Conservation (phyloP, 2,797 vertebrate genomes). For the Varecia variegata region DNA sequence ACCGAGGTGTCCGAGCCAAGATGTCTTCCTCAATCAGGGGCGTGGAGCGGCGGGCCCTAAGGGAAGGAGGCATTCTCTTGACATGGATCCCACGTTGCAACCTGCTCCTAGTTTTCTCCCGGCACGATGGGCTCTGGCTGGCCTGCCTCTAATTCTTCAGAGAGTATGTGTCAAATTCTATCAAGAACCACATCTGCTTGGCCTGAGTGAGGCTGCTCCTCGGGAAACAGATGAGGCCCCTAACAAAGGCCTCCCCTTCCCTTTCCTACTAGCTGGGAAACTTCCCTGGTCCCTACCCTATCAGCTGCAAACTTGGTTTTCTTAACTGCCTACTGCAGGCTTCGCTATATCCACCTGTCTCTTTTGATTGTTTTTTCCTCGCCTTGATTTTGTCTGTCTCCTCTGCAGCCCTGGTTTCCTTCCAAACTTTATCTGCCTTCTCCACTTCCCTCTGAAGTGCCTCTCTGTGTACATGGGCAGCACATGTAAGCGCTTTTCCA, state of each 20-base stretch:
- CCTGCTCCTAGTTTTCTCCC: conserved; percentile 1
- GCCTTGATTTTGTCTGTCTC: background rate
- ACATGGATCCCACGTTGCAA: background rate
- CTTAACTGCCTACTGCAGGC: background rate
- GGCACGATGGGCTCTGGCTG: background rate
- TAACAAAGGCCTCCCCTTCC: background rate
- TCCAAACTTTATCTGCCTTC: background rate
- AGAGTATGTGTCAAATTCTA: conserved; percentile 49
- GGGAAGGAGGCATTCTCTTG: background rate
- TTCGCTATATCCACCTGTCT: background rate
- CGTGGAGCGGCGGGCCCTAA: background rate
- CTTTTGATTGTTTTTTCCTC: background rate
- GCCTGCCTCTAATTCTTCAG: conserved; percentile 33
- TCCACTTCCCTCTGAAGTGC: too few relatives aligned
- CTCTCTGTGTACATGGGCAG: background rate
- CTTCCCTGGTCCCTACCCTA: background rate
- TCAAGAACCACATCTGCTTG: conserved; percentile 62
- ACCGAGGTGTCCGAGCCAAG: background rate
- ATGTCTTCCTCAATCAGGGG: conserved; percentile 47
- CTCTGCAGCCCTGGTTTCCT: background rate
- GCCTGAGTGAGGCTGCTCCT: background rate
- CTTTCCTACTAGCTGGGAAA: background rate
- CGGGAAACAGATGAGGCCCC: conserved; percentile 31
- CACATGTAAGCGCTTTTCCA: background rate
- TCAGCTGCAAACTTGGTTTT: background rate